These are phyloP conservation scores for Ceratina australensis DNA, from an alignment of 1,140 invertebrate genomes.

Conservation along the genomic window DNA sequence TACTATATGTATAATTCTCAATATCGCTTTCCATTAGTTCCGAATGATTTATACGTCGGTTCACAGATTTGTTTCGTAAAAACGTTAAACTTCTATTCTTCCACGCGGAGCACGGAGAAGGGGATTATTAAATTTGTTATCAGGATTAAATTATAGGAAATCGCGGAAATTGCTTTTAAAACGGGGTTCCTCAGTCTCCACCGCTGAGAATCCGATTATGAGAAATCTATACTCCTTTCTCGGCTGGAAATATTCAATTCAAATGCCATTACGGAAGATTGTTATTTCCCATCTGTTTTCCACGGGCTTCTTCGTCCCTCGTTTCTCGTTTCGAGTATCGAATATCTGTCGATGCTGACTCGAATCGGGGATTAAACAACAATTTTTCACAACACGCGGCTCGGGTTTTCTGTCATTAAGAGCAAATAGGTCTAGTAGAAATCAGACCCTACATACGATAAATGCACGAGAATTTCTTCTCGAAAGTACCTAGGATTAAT, in stretches of 20 bases:
- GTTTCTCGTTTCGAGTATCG: not conserved
- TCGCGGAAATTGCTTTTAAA: no score
- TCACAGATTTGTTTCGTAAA: not conserved
- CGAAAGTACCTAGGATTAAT: no score
- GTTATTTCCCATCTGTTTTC: not conserved
- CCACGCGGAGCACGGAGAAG: no score
- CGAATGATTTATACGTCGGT: not conserved
- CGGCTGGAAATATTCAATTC: not conserved
- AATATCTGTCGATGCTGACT: not conserved
- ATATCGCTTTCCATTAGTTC: not conserved
- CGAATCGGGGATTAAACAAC: not conserved
- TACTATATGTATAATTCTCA: not conserved
- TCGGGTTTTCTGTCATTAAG: not conserved
- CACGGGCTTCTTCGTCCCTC: not conserved
- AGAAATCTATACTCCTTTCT: slow-evolving; percentile 28
- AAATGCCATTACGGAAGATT: slow-evolving; percentile 13
- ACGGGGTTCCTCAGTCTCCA: no score
- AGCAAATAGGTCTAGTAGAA: no score
- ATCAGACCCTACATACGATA: no score
- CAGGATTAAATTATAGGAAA: no score
- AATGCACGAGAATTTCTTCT: no score
- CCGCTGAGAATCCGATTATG: slow-evolving; percentile 1
- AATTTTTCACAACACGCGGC: not conserved
- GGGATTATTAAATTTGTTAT: no score
- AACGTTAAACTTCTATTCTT: no score